These are phyloP conservation scores for Bostrychus sinensis DNA, from an alignment of 2,113 vertebrate genomes.

Conservation along the genomic window DNA sequence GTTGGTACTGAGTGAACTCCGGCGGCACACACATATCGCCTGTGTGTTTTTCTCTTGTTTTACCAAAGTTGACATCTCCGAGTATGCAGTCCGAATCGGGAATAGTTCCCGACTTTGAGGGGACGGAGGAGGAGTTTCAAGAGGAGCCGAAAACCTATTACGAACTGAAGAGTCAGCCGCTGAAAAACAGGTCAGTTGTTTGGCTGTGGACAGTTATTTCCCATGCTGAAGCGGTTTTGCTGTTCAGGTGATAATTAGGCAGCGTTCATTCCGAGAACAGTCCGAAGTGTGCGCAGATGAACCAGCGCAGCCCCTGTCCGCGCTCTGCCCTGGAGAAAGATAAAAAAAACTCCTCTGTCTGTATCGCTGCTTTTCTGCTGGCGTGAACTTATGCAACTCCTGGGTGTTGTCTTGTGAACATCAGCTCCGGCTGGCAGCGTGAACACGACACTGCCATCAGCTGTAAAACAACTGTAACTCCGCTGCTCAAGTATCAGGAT, in stretches of 20 bases:
- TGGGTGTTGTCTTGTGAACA: constrained; percentile 80
- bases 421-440: constrained; percentile 74
- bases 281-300: constrained; percentile 5
- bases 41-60: constrained; percentile 21
- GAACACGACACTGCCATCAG: background rate
- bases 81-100: constrained; percentile 94
- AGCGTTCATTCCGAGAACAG: constrained; percentile 13
- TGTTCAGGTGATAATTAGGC: constrained; percentile 55
- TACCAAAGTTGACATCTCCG: constrained; percentile 62
- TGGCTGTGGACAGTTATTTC: constrained; percentile 67
- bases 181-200: constrained; percentile 89
- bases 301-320: constrained; percentile 9
- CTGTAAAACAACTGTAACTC: background rate
- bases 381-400: constrained; percentile 75
- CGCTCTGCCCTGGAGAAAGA: constrained; percentile 22
- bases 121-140: constrained; percentile 92
- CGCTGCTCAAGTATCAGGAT: too few species aligned
- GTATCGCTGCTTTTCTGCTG: constrained; percentile 53
- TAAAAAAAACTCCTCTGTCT: constrained; percentile 31
- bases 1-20: constrained; percentile 60
- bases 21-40: constrained; percentile 46
- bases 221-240: constrained; percentile 53
- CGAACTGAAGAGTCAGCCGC: constrained; percentile 94
- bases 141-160: constrained; percentile 97
- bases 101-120: constrained; percentile 94